A percentile compares a stretch with the other conserved stretches of the same genome.
Conservation (phyloP, 1,140 invertebrate species). For the Drosophila ohnishii region DNA sequence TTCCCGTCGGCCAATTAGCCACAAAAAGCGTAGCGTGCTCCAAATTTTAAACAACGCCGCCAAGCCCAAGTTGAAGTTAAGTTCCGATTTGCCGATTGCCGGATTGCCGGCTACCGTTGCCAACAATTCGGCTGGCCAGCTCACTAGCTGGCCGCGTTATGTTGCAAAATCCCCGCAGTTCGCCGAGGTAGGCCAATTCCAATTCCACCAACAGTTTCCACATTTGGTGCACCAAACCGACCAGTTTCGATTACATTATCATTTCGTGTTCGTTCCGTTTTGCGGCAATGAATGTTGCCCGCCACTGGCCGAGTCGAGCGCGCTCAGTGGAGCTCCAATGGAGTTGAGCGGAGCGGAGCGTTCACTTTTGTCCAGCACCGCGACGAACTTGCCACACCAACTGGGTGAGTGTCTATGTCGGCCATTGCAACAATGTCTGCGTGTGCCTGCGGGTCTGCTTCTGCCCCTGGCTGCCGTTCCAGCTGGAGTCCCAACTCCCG, state of each 20-base stretch:
- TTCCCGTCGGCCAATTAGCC: conserved; percentile 43
- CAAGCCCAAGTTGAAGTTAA: conserved; percentile 59
- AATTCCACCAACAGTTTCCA: conserved; percentile 65
- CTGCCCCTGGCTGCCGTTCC: background rate
- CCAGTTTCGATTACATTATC: conserved; percentile 81
- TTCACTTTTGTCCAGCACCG: conserved; percentile 69
- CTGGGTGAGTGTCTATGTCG: conserved; percentile 72
- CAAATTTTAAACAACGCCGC: conserved; percentile 36
- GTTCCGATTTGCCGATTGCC: conserved; percentile 57
- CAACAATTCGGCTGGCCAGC: conserved; percentile 16
- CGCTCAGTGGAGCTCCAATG: conserved; percentile 11
- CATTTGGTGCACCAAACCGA: conserved; percentile 62
- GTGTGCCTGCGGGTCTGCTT: background rate
- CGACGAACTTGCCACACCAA: conserved; percentile 75
- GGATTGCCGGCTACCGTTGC: conserved; percentile 19
- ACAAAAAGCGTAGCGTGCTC: conserved; percentile 36
- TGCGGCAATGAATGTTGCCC: conserved; percentile 73
- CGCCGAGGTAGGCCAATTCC: conserved; percentile 34
- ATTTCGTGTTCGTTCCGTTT: conserved; percentile 73
- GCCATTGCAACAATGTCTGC: conserved; percentile 26
- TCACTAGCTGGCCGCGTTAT: conserved; percentile 16
- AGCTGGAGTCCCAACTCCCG: background rate
- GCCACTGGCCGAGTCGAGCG: conserved; percentile 16
- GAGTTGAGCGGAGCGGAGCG: conserved; percentile 32
- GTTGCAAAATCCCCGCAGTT: conserved; percentile 43